These are phyloP conservation scores for Crotalus horridus DNA, from an alignment of 2,113 vertebrate species.

Conservation along the genomic window DNA sequence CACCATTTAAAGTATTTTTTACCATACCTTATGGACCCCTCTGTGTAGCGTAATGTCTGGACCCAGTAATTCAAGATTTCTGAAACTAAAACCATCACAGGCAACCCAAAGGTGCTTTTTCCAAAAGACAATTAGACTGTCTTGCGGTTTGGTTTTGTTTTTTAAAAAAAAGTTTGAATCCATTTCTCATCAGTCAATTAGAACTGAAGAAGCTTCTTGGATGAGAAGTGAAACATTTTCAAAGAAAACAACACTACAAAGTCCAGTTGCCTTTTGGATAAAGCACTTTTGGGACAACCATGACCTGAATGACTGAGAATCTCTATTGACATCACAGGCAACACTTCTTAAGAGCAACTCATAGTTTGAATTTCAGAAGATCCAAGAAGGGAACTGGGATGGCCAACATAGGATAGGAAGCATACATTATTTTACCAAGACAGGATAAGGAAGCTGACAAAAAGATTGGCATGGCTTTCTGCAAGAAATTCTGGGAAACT, in stretches of 20 bases:
- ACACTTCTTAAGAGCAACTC: background rate
- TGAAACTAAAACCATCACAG: background rate
- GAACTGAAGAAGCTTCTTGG: too few relatives aligned
- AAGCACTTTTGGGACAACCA: too few relatives aligned
- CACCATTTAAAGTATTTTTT: background rate
- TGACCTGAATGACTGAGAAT: too few relatives aligned
- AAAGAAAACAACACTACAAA: too few relatives aligned
- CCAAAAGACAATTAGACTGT: too few relatives aligned
- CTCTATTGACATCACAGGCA: background rate
- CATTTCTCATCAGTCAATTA: too few relatives aligned
- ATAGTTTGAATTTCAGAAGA: background rate
- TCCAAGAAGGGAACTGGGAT: background rate
- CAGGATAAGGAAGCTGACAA: background rate
- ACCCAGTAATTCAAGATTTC: background rate
- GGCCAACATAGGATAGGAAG: background rate
- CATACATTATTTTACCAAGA: background rate
- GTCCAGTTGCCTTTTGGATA: too few relatives aligned
- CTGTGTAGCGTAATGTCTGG: background rate
- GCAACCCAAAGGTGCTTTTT: background rate
- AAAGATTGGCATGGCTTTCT: background rate
- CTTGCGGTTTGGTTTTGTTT: too few relatives aligned
- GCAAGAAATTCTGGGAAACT: background rate
- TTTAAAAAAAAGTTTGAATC: too few relatives aligned
- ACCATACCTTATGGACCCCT: background rate
- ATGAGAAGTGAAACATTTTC: too few relatives aligned